Conservation (phyloP, 2,888 invertebrate genomes). For the Rhynchonema sp. region DNA sequence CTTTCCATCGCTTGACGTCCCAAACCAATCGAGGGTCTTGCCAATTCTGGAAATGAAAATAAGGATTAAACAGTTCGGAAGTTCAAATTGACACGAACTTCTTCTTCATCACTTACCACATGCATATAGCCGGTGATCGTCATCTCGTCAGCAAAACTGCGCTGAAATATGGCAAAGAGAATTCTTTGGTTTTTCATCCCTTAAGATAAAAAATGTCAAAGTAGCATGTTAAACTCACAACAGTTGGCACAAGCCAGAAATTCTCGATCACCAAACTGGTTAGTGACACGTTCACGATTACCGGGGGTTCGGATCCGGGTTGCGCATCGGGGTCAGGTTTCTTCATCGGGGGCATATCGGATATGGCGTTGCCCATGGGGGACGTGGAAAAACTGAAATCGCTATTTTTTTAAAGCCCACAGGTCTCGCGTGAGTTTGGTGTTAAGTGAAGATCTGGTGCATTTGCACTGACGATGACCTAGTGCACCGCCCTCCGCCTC, state of each 20-base stretch:
- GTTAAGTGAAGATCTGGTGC: too few species aligned
- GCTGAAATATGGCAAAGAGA: not conserved
- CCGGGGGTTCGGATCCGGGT: not conserved
- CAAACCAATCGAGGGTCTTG: not conserved
- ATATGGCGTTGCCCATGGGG: not conserved
- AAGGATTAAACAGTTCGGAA: too few species aligned
- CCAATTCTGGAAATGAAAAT: not conserved
- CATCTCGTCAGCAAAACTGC: not conserved
- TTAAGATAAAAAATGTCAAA: too few species aligned
- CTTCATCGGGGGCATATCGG: not conserved
- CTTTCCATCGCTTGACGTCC: not conserved
- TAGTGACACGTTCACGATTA: not conserved
- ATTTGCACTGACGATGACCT: too few species aligned
- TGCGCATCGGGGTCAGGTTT: not conserved
- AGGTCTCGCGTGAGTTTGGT: too few species aligned
- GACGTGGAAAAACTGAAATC: too few species aligned
- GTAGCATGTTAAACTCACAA: not conserved
- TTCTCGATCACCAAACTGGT: not conserved
- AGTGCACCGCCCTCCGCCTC: too few species aligned
- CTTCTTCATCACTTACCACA: not conserved
- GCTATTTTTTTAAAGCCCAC: too few species aligned
- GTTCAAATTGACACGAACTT: too few species aligned
- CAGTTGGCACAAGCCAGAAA: not conserved
- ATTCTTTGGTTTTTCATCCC: too few species aligned
- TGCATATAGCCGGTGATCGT: not conserved